phyloP scores from a whole-genome alignment of 2,113 vertebrate genomes.

The Nothocercus julius region DNA sequence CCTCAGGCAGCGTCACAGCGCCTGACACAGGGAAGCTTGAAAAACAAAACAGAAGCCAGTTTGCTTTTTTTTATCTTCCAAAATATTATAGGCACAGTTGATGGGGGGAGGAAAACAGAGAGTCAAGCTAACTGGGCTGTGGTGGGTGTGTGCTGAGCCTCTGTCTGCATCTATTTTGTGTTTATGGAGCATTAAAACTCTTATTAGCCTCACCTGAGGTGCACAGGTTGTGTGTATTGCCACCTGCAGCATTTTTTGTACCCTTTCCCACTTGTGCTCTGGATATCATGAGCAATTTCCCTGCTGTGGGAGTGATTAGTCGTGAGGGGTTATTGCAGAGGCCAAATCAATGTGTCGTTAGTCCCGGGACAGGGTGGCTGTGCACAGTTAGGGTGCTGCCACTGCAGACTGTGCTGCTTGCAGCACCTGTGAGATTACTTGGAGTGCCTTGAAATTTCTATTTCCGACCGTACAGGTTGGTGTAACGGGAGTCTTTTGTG shows the following conservation, averaged over 20 bases:
- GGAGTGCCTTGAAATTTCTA: background rate
- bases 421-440: background rate
- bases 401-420: background rate
- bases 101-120: background rate
- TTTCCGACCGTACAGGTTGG: rapidly evolving
- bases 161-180: background rate
- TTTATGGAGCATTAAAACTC: background rate
- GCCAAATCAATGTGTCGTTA: background rate
- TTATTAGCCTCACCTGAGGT: background rate
- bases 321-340: background rate
- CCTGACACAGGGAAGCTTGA: background rate
- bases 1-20: background rate
- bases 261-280: rapidly evolving
- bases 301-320: background rate
- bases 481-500: background rate
- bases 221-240: background rate
- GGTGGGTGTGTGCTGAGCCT: rapidly evolving
- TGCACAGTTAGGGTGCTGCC: background rate
- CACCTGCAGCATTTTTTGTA: background rate
- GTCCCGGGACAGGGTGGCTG: background rate
- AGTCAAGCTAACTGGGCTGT: background rate
- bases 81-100: background rate
- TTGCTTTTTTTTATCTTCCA: background rate
- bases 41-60: background rate
- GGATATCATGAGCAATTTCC: background rate